These are phyloP conservation scores for Ammospiza caudacuta DNA, from an alignment of 2,113 vertebrate genomes.

Conservation along the genomic window DNA sequence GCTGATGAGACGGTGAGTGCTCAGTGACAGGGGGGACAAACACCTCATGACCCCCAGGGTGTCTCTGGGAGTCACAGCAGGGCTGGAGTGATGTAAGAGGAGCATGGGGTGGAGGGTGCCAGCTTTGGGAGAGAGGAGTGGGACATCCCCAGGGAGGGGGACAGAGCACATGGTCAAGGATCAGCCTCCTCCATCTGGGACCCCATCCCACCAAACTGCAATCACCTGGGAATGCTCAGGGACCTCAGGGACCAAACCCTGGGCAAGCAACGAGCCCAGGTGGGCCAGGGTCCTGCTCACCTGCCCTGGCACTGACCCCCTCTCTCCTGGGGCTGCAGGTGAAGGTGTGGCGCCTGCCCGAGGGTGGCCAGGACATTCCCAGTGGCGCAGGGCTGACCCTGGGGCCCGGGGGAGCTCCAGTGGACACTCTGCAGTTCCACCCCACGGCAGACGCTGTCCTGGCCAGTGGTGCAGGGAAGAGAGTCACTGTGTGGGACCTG, in stretches of 20 bases:
- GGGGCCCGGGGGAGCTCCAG: slow-evolving; percentile 42
- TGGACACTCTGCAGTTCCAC: slow-evolving; percentile 87
- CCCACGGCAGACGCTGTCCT: slow-evolving; percentile 83
- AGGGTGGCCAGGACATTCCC: slow-evolving; percentile 65
- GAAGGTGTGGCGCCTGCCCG: slow-evolving; percentile 87
- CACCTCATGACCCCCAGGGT: rapidly evolving
- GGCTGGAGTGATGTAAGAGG: background rate
- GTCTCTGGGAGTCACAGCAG: background rate
- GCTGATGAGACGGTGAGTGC: slow-evolving; percentile 84
- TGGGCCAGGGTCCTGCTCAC: rapidly evolving
- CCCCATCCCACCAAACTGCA: background rate
- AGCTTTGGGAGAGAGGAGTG: rapidly evolving
- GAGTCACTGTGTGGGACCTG: slow-evolving; percentile 84
- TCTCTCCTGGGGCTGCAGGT: slow-evolving; percentile 74
- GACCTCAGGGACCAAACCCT: no score
- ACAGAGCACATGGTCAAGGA: background rate
- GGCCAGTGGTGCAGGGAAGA: slow-evolving; percentile 66
- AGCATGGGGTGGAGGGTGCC: background rate
- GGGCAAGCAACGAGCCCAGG: background rate
- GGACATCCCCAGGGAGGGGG: background rate
- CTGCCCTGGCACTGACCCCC: background rate
- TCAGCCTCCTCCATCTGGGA: background rate
- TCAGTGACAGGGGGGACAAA: background rate
- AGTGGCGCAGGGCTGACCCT: slow-evolving; percentile 70
- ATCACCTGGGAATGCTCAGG: background rate